Evolutionary conservation across 2,888 invertebrate species (phyloP), one percentile per base, ranked within the genome.

Genomic region (Caradrina clavipalpis): DNA sequence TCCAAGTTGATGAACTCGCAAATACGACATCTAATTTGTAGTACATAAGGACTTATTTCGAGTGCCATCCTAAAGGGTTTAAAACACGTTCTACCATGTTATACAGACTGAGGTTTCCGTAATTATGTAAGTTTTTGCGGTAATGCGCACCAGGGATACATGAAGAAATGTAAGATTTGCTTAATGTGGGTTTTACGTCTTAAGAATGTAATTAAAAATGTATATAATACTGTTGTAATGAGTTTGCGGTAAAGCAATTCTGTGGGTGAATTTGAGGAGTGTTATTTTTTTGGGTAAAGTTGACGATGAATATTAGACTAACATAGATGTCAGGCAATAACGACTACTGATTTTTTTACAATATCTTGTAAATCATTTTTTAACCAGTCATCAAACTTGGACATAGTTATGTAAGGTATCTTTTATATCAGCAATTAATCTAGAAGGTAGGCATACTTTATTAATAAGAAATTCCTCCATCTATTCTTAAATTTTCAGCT

Each of bases 71-170:
- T 57, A 66, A 67, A 62, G 26, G n/a, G 65, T 53, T 82, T 80
- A 66, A 68, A 73, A 66, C 68, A 56, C 69, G 19, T 54, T 69
- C 26, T 47, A n/a, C 50, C 26, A 35, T 58, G 19, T 68, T 53
- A 72, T 26, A 64, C 57, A 61, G 65, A 51, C 62, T 71, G 69
- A 39, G 70, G 67, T 72, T 71, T 57, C 53, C 22, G 57, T 77
- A 77, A 84, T 83, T 80, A 73, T 66, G 51, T 73, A 83, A 83
- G 84, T 82, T 83, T 80, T 80, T 74, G 80, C 62, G 51, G 68
- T 69, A 84, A 73, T 68, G 42, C 69, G 55, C 80, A 67, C 82
- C 22, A 72, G 84, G 78, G 84, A 56, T 64, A 69, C 73, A 72
- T 80, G 69, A 73, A 82, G 71, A 69, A 77, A 71, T 74, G 67